Percentiles rank a stretch among this genome's conserved stretches.
Evolutionary conservation across 2,113 vertebrate species (phyloP).

Genomic region (Capreolus pygargus): DNA sequence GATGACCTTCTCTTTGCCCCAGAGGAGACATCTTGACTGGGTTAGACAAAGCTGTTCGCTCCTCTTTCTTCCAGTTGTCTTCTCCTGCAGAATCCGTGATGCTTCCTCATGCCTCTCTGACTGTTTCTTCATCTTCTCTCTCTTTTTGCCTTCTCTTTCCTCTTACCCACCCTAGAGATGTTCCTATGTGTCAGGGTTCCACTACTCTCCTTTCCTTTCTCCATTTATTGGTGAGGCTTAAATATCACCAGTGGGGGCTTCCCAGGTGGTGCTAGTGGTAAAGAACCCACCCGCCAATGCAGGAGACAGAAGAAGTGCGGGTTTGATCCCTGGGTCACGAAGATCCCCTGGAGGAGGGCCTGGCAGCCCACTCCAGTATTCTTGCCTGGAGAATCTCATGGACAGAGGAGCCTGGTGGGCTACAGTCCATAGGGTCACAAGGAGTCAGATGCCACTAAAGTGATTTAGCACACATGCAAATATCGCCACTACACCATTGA

Average conservation of each 20-base stretch:
- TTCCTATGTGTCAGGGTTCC: neutral
- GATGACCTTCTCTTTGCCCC: neutral
- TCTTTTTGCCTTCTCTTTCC: neutral
- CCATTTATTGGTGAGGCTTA: neutral
- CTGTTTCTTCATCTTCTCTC: neutral
- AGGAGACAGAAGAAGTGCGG: neutral
- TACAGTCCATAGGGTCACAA: neutral
- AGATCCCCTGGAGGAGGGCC: neutral
- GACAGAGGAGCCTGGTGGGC: neutral
- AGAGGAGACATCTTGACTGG: neutral
- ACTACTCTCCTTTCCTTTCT: neutral
- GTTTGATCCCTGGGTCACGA: neutral
- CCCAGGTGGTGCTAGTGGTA: neutral
- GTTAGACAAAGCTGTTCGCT: neutral
- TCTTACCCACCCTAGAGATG: neutral
- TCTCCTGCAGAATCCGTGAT: neutral
- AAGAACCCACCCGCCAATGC: neutral
- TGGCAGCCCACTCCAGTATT: neutral
- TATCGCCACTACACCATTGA: neutral
- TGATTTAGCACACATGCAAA: neutral
- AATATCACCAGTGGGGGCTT: neutral
- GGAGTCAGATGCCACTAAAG: neutral
- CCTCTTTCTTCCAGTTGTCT: neutral
- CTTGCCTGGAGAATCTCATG: neutral
- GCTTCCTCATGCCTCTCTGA: neutral